Conservation (phyloP, 1,140 invertebrate genomes). For the Parasteatoda tepidariorum region DNA sequence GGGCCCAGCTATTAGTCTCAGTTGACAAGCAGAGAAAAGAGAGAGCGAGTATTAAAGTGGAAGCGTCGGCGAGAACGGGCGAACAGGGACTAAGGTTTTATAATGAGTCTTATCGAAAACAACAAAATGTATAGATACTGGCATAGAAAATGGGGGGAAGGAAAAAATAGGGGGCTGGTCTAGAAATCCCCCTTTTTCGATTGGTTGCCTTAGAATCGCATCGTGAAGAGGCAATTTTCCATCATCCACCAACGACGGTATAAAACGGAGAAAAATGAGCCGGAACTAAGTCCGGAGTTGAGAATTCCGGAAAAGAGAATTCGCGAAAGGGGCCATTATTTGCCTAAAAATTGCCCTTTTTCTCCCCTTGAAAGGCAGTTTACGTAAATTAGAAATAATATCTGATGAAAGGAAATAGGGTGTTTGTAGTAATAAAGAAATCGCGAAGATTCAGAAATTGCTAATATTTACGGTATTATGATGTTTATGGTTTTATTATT, state of each 20-base stretch:
- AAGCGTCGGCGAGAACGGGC: not conserved
- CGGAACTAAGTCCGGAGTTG: conserved; percentile 43
- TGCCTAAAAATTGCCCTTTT: not conserved
- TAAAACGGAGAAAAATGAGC: conserved; percentile 50
- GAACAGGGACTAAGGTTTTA: conserved; percentile 35
- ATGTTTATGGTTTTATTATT: no score
- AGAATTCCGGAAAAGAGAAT: conserved; percentile 8
- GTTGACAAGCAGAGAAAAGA: conserved; percentile 20
- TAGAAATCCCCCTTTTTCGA: not conserved
- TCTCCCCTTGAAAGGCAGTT: not conserved
- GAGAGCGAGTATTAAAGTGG: conserved; percentile 1
- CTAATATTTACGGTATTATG: no score
- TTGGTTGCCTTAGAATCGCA: conserved; percentile 16
- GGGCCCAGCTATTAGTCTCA: conserved; percentile 50
- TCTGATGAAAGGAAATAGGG: no score
- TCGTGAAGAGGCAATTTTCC: conserved; percentile 20
- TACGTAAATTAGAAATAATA: no score
- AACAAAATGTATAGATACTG: conserved; percentile 43
- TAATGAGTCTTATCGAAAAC: conserved; percentile 58
- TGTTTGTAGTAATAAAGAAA: no score
- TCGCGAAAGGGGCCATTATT: not conserved
- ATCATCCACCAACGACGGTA: conserved; percentile 1
- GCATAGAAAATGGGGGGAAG: not conserved
- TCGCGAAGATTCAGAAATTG: no score
- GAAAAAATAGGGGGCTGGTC: not conserved